A percentile compares a stretch with the other conserved stretches of the same genome.
phyloP scores from a whole-genome alignment of 1,140 invertebrate genomes.

The Penaeus chinensis region DNA sequence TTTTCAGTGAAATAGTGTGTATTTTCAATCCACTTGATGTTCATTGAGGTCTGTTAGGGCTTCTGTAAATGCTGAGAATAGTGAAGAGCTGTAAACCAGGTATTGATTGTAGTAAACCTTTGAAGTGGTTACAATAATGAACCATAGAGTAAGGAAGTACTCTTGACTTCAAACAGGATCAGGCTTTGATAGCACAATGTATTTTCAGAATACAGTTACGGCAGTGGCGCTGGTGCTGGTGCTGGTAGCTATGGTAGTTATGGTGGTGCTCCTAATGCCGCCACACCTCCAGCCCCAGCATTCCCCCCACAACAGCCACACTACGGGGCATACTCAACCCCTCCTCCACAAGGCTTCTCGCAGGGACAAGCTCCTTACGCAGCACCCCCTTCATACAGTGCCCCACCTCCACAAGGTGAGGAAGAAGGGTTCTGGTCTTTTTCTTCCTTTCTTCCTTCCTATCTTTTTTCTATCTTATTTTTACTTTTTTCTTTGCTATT shows the following conservation, averaged over 20 bases:
- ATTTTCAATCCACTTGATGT: no score
- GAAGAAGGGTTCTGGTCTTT: neutral
- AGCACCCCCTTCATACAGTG: constrained; percentile 52
- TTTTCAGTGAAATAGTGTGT: neutral
- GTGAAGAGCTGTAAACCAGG: no score
- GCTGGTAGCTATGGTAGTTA: constrained; percentile 52
- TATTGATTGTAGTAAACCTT: no score
- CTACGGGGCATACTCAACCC: constrained; percentile 59
- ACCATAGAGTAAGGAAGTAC: neutral
- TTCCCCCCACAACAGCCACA: constrained; percentile 40
- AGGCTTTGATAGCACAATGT: no score
- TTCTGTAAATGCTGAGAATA: no score
- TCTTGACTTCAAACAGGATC: no score
- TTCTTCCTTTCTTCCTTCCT: neutral
- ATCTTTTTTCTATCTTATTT: neutral
- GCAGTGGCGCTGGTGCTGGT: neutral
- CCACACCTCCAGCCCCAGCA: constrained; percentile 53
- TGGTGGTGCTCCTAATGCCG: constrained; percentile 42
- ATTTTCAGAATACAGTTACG: constrained; percentile 50
- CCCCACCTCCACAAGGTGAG: constrained; percentile 53
- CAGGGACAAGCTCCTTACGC: constrained; percentile 50
- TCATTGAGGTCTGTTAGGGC: no score
- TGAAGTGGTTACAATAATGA: no score
- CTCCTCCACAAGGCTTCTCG: constrained; percentile 58
- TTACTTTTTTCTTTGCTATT: no score